These are phyloP conservation scores for Atta texana DNA, from an alignment of 1,140 invertebrate genomes.

Conservation along the genomic window DNA sequence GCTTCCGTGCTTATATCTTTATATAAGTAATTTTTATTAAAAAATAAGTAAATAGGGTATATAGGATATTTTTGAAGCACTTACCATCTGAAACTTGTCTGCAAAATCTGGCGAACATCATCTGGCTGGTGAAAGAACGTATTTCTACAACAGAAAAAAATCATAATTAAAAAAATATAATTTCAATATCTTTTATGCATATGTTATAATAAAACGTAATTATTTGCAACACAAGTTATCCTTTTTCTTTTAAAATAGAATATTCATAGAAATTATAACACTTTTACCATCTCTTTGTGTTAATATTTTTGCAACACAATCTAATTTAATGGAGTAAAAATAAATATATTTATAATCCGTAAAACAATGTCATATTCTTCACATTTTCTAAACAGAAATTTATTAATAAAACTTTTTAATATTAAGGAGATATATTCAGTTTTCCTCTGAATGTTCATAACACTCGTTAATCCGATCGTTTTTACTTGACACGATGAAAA, in stretches of 20 bases:
- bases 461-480: neutral
- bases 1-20: neutral
- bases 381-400: neutral
- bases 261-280: neutral
- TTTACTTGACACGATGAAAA: neutral
- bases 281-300: neutral
- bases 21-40: neutral
- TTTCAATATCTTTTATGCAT: neutral
- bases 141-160: slow-evolving; percentile 56
- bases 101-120: slow-evolving; percentile 78
- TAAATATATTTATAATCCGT: neutral
- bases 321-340: neutral
- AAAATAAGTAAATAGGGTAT: neutral
- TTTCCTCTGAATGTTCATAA: neutral
- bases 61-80: slow-evolving; percentile 22
- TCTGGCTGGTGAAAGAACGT: slow-evolving; percentile 61
- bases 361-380: neutral
- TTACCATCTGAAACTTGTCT: slow-evolving; percentile 75
- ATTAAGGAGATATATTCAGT: neutral
- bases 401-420: neutral
- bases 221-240: neutral
- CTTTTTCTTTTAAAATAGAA: neutral
- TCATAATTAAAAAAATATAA: neutral
- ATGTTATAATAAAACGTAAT: neutral
- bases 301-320: neutral